phyloP scores from a whole-genome alignment of 2,888 invertebrate species.

The Cryptocephalus primarius region DNA sequence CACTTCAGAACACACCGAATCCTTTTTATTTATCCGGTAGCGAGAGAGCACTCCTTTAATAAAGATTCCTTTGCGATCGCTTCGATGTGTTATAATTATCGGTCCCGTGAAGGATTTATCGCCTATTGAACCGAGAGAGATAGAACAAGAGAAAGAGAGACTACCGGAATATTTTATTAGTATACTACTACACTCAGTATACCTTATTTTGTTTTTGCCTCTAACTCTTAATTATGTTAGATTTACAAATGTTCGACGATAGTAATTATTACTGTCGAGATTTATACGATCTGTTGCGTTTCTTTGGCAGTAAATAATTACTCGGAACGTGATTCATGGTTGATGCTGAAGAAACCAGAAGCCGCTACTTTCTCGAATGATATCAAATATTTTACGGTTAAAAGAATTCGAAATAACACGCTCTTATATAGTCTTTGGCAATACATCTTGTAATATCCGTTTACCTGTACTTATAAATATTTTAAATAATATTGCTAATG shows the following conservation, averaged over 20 bases:
- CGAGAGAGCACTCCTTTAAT: not conserved
- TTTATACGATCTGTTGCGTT: too few relatives aligned
- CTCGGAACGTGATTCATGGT: too few relatives aligned
- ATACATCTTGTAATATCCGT: too few relatives aligned
- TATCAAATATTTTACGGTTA: too few relatives aligned
- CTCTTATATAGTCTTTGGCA: too few relatives aligned
- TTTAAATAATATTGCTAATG: too few relatives aligned
- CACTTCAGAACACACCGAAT: not conserved
- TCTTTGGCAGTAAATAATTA: too few relatives aligned
- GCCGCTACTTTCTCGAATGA: too few relatives aligned
- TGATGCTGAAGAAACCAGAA: too few relatives aligned
- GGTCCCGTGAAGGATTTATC: slow-evolving; percentile 7
- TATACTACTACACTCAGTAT: slow-evolving; percentile 10
- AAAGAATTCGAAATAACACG: too few relatives aligned
- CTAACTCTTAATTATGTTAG: slow-evolving; percentile 1
- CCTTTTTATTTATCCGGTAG: not conserved
- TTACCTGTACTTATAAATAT: too few relatives aligned
- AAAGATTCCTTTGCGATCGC: slow-evolving; percentile 4
- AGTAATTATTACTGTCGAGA: not conserved
- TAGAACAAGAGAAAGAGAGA: slow-evolving; percentile 16
- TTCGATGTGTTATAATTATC: slow-evolving; percentile 17
- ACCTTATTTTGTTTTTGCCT: slow-evolving; percentile 3
- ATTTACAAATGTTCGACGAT: slow-evolving; percentile 1
- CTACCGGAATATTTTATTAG: slow-evolving; percentile 25
- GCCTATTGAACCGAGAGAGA: too few relatives aligned